Evolutionary conservation across 1,140 invertebrate genomes (phyloP).

Genomic region (Drosophila tani): DNA sequence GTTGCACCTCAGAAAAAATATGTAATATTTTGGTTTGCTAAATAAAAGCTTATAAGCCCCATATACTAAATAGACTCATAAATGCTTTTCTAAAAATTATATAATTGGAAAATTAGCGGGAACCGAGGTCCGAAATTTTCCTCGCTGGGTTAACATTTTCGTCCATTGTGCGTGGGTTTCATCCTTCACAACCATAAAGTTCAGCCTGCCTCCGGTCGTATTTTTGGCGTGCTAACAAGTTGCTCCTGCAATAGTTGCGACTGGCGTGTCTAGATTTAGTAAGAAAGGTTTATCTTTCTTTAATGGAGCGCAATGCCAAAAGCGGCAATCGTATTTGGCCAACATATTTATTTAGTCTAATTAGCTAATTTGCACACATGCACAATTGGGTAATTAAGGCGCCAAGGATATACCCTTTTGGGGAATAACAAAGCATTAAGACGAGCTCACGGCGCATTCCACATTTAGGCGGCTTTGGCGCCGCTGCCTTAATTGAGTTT

Average conservation of each 20-base stretch:
- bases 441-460: conserved; percentile 16
- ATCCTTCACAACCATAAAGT: conserved; percentile 44
- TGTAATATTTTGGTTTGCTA: too few relatives aligned
- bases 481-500: conserved; percentile 27
- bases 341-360: conserved; percentile 36
- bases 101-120: too few relatives aligned
- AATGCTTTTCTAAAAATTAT: too few relatives aligned
- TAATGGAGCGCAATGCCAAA: conserved; percentile 23
- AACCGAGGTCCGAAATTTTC: too few relatives aligned
- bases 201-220: conserved; percentile 8
- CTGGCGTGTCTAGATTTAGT: conserved; percentile 34
- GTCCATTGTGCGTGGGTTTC: not conserved
- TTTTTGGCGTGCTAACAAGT: conserved; percentile 35
- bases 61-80: too few relatives aligned
- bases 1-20: too few relatives aligned
- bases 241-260: conserved; percentile 19
- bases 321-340: conserved; percentile 16
- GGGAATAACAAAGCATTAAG: conserved; percentile 19
- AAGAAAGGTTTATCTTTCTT: conserved; percentile 35
- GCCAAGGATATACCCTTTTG: conserved; percentile 16
- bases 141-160: too few relatives aligned
- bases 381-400: conserved; percentile 13
- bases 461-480: not conserved
- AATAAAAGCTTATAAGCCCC: too few relatives aligned
- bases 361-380: conserved; percentile 35